These are phyloP conservation scores for Actias luna DNA, from an alignment of 2,888 invertebrate genomes.

Conservation along the genomic window DNA sequence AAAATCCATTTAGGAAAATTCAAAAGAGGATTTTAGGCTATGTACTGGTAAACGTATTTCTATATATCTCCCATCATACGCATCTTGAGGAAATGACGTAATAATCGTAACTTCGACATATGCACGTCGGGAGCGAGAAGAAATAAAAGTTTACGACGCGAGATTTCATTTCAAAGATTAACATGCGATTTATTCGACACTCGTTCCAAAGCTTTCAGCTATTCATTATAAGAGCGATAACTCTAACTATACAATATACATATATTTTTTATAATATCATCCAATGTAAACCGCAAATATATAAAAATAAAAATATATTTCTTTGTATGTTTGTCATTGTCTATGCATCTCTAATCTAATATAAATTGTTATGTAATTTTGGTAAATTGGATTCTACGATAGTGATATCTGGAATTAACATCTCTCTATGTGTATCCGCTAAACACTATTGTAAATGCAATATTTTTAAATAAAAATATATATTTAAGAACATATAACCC, in stretches of 20 bases:
- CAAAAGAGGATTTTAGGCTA: not conserved
- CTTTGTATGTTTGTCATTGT: too few relatives aligned
- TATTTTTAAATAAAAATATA: too few relatives aligned
- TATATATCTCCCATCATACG: not conserved
- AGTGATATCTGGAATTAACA: too few relatives aligned
- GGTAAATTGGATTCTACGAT: too few relatives aligned
- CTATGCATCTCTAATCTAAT: too few relatives aligned
- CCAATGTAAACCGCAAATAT: too few relatives aligned
- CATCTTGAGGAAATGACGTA: constrained; percentile 13
- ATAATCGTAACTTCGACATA: constrained; percentile 16
- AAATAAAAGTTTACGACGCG: constrained; percentile 16
- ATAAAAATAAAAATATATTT: too few relatives aligned
- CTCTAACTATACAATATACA: not conserved
- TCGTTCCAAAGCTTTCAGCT: not conserved
- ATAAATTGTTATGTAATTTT: too few relatives aligned
- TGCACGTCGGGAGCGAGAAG: constrained; percentile 10
- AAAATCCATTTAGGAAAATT: not conserved
- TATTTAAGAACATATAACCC: too few relatives aligned
- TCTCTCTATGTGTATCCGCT: too few relatives aligned
- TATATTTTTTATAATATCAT: not conserved
- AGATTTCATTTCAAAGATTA: constrained; percentile 15
- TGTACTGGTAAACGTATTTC: not conserved
- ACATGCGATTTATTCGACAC: constrained; percentile 2
- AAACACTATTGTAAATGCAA: too few relatives aligned
- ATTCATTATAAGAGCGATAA: not conserved